Base-by-base conservation (phyloP, 1,140 invertebrate genomes). In the Tetranychus urticae region DNA sequence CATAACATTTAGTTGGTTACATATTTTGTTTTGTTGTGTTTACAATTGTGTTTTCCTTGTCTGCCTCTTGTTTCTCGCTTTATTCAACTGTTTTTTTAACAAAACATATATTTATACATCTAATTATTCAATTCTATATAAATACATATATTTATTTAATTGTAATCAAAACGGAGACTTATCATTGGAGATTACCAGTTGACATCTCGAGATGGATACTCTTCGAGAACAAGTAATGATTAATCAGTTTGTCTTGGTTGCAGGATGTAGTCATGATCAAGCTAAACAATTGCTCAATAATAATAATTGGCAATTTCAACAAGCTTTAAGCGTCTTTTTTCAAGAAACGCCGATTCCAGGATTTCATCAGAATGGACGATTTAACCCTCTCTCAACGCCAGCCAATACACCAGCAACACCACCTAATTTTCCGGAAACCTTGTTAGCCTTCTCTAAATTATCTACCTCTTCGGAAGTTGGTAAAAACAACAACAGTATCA, bases 211-310 rank as follows among this genome's bases (percentile, higher is more conserved):
- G 23, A 90, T 90, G 87, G 87, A 90, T 79, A 81, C 82, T 71
- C 78, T 91, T 70, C 80, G 86, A 67, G 85, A 92, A 76, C 87
- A 93, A 81, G 85, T 92, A 70, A 91, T 93, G 87, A 90, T 92
- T 72, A 92, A 91, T 79, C 88, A 93, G 75, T 91, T 93, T 75
- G 86, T 91, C 65, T 75, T 87, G 72, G 88, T 86, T 54, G 87
- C 88, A 67, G 88, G 88, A 69, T 90, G 87, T 76, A 85, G 86
- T 65, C 78, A 83, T 66, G 88, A 92, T 76, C 88, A 93, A 76
- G 88, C 88, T 31, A 88, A 86, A 80, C 85, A 90, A 71, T 80
- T 90, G 72, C 76, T 93, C 67, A 85, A 88, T 73, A 82, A 86
- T 65, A 84, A 87, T 67, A 86, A 91, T 74, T 93, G 88, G 88